Evolutionary conservation across 2,113 vertebrate genomes (phyloP), one percentile per base, ranked within the genome.

Genomic region (Xiphophorus maculatus): DNA sequence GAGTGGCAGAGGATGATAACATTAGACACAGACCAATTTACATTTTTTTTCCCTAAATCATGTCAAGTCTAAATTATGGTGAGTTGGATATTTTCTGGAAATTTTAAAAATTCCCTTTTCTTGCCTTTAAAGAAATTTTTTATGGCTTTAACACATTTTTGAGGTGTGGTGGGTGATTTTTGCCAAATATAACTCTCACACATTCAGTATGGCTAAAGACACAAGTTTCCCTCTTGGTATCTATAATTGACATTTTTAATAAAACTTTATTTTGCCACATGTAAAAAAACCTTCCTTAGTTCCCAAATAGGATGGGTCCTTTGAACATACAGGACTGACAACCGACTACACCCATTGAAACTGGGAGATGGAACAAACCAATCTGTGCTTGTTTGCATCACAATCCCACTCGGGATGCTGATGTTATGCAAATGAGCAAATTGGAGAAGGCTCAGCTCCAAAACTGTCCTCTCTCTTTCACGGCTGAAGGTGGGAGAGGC

Each of bases 361-460:
- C 67, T 65, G 69, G 75, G 66, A 63, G 30, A 48, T 84, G 86
- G 84, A 92, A 82, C 88, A 88, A 90, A 90, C 85, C 90, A 87
- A 90, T 90, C 83, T 80, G 67, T 80, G 88, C 88, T 90, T 82
- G 88, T 93, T 94, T 94, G 92, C 91, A 92, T 93, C 92, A 94
- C 93, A 95, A 94, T 94, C 88, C 79, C 76, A 76, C 79, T 88
- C 88, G 72, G 84, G 75, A 82, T 82, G 86, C 86, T 92, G 93
- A 92, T 94, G 93, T 93, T 91, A 95, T 95, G 94, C 91, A 94
- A 95, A 95, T 95, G 90, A 92, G 80, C 72, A 69, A 84, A 27
- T 81, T 64, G 80, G 84, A 87, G 87, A 87, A 85, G 82, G 82
- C 84, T 90, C 90, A 83, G 88, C 76, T 86, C 87, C 63, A 75